Evolutionary conservation across 2,797 vertebrate genomes (phyloP).

Genomic region (Hydrophis major): DNA sequence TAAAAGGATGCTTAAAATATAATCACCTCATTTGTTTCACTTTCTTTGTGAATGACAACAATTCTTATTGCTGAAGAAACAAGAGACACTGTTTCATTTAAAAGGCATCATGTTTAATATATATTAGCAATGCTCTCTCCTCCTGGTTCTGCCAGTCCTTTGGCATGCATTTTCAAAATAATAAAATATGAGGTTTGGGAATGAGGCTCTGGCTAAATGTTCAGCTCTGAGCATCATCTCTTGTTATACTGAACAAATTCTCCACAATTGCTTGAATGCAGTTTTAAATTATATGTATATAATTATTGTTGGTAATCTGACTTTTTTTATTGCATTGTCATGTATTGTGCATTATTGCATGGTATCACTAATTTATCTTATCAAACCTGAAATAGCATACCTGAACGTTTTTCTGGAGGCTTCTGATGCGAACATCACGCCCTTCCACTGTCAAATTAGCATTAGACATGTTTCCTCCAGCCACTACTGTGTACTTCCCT

Average conservation of each 20-base stretch:
- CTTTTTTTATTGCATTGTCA: background rate
- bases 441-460: constrained; percentile 90
- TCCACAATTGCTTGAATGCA: background rate
- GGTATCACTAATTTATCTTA: background rate
- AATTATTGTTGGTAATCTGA: background rate
- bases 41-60: background rate
- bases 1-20: background rate
- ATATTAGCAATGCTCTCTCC: background rate
- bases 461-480: constrained; percentile 89
- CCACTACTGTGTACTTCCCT: constrained; percentile 91
- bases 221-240: background rate
- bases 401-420: constrained; percentile 70
- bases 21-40: background rate
- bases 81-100: background rate
- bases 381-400: constrained; percentile 51
- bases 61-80: background rate
- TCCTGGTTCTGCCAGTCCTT: background rate
- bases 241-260: background rate
- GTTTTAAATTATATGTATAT: background rate
- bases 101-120: background rate
- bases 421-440: constrained; percentile 83
- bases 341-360: background rate
- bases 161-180: background rate
- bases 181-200: background rate
- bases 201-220: background rate